Base-by-base conservation (phyloP, 2,113 vertebrate genomes). In the Halcyon senegalensis region DNA sequence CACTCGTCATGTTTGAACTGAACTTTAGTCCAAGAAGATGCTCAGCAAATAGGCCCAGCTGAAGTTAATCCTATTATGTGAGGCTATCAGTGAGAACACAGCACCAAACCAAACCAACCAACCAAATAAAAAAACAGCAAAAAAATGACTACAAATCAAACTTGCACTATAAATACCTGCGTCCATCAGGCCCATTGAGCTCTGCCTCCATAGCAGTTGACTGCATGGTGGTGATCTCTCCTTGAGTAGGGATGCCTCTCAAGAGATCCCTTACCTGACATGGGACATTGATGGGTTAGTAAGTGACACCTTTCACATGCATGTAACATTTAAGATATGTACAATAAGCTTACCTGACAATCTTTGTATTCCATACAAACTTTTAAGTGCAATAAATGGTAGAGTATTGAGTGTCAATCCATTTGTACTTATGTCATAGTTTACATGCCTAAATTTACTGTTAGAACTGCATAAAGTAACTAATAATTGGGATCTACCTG, bases 171-270 rank as follows among this genome's bases (percentile, higher is more conserved):
- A 25, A 81, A 48, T 37, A 31, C 6, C 48, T 63, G 11, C 13
- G 82, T n/a, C 4, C 53, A 53, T 21, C 10, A 48, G 20, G 44
- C 4, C 16, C 1, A 1, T 31, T 48, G 33, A 83, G 13, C 4
- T 55, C 11, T 59, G 5, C 8, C 23, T 55, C 27, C 3, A 8
- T 0, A 68, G 16, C 18, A 70, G 31, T n/a, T 69, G 21, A 6
- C 25, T 63, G 13, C 12, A 3, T 0, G 0, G 5, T 9, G 13
- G 7, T 11, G 11, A 60, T 39, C 5, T 35, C 8, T 15, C 17
- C 17, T 21, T 50, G 13, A 46, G 13, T 5, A 39, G 7, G 6
- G 6, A 31, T 1, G 0, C 7, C 10, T 53, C 37, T 74, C 24
- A 51, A 24, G 44, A 67, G 4, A 27, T 33, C 7, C 10, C 7